Evolutionary conservation across 1,140 invertebrate genomes (phyloP).

Genomic region (Pantala flavescens): DNA sequence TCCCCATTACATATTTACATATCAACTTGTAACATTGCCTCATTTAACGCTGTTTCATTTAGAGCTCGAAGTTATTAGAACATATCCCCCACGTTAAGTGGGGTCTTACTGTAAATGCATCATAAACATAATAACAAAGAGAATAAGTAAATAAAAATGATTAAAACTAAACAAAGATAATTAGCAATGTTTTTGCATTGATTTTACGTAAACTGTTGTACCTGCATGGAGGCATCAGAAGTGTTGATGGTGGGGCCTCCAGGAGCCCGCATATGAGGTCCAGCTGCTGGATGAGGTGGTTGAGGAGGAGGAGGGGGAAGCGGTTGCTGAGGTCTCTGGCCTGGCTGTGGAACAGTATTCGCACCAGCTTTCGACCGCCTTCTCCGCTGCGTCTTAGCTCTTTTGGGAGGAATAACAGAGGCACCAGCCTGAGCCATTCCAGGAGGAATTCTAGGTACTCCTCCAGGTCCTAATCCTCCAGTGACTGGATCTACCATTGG

Average conservation of each 20-base stretch:
- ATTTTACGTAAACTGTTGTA: too few relatives aligned
- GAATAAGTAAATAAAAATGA: too few relatives aligned
- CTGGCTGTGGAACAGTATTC: neutral
- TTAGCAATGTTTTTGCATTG: too few relatives aligned
- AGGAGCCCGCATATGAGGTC: neutral
- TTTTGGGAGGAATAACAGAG: neutral
- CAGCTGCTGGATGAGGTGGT: neutral
- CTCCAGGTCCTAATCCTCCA: neutral
- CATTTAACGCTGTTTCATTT: too few relatives aligned
- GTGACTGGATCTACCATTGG: neutral
- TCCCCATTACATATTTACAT: too few relatives aligned
- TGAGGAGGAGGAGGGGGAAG: neutral
- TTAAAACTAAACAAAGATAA: too few relatives aligned
- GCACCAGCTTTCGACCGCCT: neutral
- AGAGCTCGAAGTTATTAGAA: too few relatives aligned
- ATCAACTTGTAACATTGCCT: too few relatives aligned
- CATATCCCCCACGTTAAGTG: neutral
- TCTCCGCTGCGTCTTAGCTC: neutral
- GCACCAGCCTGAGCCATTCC: neutral
- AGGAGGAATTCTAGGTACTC: neutral
- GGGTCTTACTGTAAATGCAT: too few relatives aligned
- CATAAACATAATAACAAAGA: too few relatives aligned
- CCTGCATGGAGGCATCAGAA: neutral
- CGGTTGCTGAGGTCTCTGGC: neutral
- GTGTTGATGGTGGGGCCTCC: neutral